Evolutionary conservation across 35 echinoderm and acorn worm species (phyloP).

Genomic region (Lytechinus variegatus): DNA sequence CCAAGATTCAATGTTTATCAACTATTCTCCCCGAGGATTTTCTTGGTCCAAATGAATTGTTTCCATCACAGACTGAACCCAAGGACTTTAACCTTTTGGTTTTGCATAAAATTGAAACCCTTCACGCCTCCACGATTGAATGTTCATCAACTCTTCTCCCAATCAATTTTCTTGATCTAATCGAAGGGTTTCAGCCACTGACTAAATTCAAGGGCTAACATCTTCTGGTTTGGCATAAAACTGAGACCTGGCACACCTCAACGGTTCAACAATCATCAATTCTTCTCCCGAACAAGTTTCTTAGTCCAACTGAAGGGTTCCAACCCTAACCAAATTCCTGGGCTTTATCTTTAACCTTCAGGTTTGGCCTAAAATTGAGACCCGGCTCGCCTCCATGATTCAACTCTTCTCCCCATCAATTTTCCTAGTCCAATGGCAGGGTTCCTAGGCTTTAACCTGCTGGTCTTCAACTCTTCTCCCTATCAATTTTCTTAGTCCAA

Average conservation of each 20-base stretch:
- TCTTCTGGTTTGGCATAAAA: background rate
- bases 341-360: background rate
- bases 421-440: conserved; percentile 91
- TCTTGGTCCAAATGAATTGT: background rate
- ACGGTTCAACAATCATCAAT: conserved; percentile 29
- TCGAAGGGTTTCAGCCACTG: background rate
- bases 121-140: too few relatives aligned
- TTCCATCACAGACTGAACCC: background rate
- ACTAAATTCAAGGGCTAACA: background rate
- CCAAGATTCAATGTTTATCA: too few relatives aligned
- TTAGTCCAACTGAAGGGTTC: background rate
- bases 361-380: conserved; percentile 61
- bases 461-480: conserved; percentile 41
- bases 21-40: background rate
- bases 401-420: conserved; percentile 71
- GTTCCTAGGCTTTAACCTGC: conserved; percentile 58
- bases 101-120: too few relatives aligned
- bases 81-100: too few relatives aligned
- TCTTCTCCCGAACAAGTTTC: background rate
- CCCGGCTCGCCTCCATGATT: conserved; percentile 31
- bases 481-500: conserved; percentile 91
- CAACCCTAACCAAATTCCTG: background rate
- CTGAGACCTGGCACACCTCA: too few relatives aligned
- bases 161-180: background rate
- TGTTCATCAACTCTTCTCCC: background rate